A percentile compares a stretch with the other conserved stretches of the same genome.
These are phyloP conservation scores for Iguana delicatissima DNA, from an alignment of 2,797 vertebrate genomes.

Conservation along the genomic window DNA sequence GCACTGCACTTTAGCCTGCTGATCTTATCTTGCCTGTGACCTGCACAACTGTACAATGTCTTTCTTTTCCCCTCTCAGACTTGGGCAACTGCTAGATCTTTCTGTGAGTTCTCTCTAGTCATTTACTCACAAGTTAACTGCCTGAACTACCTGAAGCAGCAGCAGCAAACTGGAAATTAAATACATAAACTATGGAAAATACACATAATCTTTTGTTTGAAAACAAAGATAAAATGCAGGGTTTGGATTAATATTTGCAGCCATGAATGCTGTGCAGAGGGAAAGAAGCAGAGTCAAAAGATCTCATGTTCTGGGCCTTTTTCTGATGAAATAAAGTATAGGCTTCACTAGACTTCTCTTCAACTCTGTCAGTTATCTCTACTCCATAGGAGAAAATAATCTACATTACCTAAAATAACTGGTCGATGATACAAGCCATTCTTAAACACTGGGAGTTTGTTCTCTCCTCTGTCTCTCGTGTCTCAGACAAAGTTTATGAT, in stretches of 20 bases:
- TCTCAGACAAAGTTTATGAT: conserved; percentile 42
- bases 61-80: no score
- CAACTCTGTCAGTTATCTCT: conserved; percentile 14
- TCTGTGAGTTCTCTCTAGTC: no score
- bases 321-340: conserved; percentile 17
- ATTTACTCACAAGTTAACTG: no score
- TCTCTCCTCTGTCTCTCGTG: not conserved
- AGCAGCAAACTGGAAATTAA: no score
- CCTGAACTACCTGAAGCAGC: no score
- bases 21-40: no score
- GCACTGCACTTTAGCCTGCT: not conserved
- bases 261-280: not conserved
- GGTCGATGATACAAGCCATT: conserved; percentile 30
- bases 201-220: no score
- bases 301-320: not conserved
- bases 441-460: conserved; percentile 12
- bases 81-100: no score
- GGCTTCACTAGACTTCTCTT: conserved; percentile 19
- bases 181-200: no score
- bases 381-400: conserved; percentile 27
- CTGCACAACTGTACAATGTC: no score
- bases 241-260: not conserved
- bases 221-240: not conserved
- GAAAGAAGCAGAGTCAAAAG: not conserved
- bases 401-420: conserved; percentile 41